A percentile compares a stretch with the other conserved stretches of the same genome.
Evolutionary conservation across 2,113 vertebrate genomes (phyloP).

Genomic region (Callionymus lyra): DNA sequence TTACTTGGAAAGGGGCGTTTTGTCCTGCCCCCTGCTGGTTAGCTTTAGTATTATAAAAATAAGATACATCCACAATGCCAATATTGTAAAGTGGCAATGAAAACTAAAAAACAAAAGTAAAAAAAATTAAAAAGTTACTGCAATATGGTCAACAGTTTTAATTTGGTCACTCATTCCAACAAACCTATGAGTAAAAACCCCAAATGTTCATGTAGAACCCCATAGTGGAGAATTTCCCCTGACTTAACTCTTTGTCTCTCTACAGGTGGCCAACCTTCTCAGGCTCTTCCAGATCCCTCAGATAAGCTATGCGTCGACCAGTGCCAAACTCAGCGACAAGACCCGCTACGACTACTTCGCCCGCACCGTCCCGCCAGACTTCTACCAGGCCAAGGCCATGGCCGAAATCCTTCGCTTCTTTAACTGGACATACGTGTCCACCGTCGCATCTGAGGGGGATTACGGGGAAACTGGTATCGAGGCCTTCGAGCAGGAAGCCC

Average conservation of each 20-base stretch:
- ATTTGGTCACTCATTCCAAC: too few species aligned
- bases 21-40: too few species aligned
- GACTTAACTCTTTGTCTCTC: conserved; percentile 7
- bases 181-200: too few species aligned
- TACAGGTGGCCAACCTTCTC: conserved; percentile 92
- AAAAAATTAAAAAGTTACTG: too few species aligned
- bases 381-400: conserved; percentile 98
- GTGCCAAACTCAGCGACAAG: conserved; percentile 96
- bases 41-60: too few species aligned
- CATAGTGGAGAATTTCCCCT: too few species aligned
- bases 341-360: conserved; percentile 94
- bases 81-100: too few species aligned
- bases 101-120: too few species aligned
- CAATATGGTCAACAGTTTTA: too few species aligned
- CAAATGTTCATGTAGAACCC: too few species aligned
- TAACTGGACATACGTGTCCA: conserved; percentile 98
- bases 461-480: conserved; percentile 96
- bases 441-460: conserved; percentile 91
- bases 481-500: conserved; percentile 94
- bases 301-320: conserved; percentile 97
- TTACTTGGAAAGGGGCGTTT: too few species aligned
- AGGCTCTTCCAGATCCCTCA: conserved; percentile 97
- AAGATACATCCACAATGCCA: too few species aligned
- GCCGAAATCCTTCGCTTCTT: conserved; percentile 91
- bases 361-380: conserved; percentile 91